phyloP scores from a whole-genome alignment of 2,113 vertebrate genomes.

The Mungos mungo region DNA sequence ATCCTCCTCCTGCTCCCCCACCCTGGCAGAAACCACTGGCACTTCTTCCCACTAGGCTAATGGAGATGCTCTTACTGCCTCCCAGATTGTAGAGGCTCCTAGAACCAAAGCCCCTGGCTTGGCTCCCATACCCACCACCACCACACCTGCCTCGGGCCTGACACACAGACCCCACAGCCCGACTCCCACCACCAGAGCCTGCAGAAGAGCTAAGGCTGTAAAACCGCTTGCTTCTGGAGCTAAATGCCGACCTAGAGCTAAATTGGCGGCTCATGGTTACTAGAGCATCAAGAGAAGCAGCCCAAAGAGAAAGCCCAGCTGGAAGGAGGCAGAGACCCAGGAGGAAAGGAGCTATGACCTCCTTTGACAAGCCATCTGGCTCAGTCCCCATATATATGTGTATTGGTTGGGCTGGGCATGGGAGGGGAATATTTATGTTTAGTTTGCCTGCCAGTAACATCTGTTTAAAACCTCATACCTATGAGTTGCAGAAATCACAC shows the following conservation, averaged over 20 bases:
- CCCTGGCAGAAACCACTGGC: conserved; percentile 52
- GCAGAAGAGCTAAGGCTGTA: not conserved
- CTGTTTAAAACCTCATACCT: conserved; percentile 68
- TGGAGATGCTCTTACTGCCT: conserved; percentile 14
- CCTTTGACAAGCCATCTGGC: conserved; percentile 38
- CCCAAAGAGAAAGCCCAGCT: not conserved
- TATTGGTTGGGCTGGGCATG: conserved; percentile 63
- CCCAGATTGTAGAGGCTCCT: conserved; percentile 53
- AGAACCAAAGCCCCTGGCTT: conserved; percentile 29
- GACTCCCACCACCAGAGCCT: conserved; percentile 29
- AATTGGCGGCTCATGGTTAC: conserved; percentile 50
- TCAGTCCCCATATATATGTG: conserved; percentile 62
- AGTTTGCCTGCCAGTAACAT: conserved; percentile 51
- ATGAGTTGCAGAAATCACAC: conserved; percentile 51
- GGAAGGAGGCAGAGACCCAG: conserved; percentile 21
- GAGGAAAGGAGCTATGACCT: conserved; percentile 31
- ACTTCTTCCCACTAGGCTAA: not conserved
- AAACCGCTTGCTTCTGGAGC: conserved; percentile 51
- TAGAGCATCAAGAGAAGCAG: conserved; percentile 52
- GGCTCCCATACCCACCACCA: not conserved
- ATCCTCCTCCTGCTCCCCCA: not conserved
- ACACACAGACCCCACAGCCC: not conserved
- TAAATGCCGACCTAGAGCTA: conserved; percentile 63
- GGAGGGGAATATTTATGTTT: conserved; percentile 59
- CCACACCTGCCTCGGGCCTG: not conserved